phyloP scores from a whole-genome alignment of 2,797 vertebrate genomes.

The Ficedula albicollis region DNA sequence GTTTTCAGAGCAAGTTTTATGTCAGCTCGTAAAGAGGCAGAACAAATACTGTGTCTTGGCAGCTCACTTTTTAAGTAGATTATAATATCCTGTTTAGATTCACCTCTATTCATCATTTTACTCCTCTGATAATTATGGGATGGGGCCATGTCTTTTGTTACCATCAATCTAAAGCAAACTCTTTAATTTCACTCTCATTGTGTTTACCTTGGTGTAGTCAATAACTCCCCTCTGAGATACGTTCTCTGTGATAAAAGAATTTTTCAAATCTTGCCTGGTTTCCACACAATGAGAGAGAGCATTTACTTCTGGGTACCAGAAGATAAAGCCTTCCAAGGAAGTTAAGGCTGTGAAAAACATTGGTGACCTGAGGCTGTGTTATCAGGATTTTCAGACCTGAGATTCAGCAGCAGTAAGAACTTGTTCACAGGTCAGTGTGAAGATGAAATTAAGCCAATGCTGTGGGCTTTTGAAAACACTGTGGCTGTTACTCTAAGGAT shows the following conservation, averaged over 20 bases:
- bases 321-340: neutral
- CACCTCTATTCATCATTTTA: neutral
- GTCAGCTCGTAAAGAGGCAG: slow-evolving; percentile 54
- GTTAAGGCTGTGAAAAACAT: neutral
- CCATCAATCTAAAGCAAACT: neutral
- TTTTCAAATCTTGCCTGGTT: neutral
- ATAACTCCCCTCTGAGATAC: neutral
- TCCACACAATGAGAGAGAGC: neutral
- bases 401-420: neutral
- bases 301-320: neutral
- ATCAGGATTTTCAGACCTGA: neutral
- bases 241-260: neutral
- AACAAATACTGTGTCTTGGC: slow-evolving; percentile 46
- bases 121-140: neutral
- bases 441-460: neutral
- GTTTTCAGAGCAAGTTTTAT: slow-evolving; percentile 71
- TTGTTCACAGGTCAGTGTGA: neutral
- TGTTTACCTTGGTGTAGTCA: neutral
- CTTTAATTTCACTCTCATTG: neutral
- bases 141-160: neutral
- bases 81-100: neutral
- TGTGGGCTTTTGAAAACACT: neutral
- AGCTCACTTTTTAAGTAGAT: neutral
- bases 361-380: neutral
- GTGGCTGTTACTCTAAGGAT: neutral